Base-by-base conservation (phyloP, 2,888 invertebrate genomes). In the Bombylius discolor region DNA sequence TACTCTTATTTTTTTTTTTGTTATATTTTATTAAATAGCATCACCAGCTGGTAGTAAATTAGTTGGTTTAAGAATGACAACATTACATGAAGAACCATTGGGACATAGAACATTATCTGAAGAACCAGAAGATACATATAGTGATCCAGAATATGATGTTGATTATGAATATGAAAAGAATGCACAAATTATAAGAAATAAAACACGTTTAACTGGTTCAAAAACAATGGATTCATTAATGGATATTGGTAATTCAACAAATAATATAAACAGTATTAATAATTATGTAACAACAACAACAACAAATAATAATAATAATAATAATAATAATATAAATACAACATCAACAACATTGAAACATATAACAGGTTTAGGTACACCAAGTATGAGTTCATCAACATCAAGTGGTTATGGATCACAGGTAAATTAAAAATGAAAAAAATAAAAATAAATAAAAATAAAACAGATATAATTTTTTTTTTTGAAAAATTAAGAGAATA, bases 21-120 rank as follows among this genome's bases (percentile, higher is more conserved):
- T 47, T 34, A 13, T 59, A 53, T 31, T 58, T 49, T 7, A 49
- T 45, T 58, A 52, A 36, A 47, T 52, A 85, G 89, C 88, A 64
- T 90, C 90, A 47, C 90, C 90, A 48, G 93, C 89, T 62, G 84
- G 87, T 64, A 82, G 84, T 61, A 93, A 94, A 76, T 73, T 91
- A 65, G 60, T 71, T 63, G 86, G 89, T 49, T 79, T 90, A 66
- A 83, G 94, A 50, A 92, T 95, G 92, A 90, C 90, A 52, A 95
- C 95, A 1, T 74, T 95, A 49, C 88, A 93, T 68, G 95, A 95
- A 71, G 95, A 95, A 73, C 85, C 85, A 12, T 65, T 76, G 53
- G 75, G 76, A 65, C 64, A 72, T 67, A 67, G 78, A 65, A 70
- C 79, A 63, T 67, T 79, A 69, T 61, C 71, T 67, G 68, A 75